Evolutionary conservation across 2,888 invertebrate species (phyloP), one percentile per base, ranked within the genome.

Genomic region (Anodontia alba): DNA sequence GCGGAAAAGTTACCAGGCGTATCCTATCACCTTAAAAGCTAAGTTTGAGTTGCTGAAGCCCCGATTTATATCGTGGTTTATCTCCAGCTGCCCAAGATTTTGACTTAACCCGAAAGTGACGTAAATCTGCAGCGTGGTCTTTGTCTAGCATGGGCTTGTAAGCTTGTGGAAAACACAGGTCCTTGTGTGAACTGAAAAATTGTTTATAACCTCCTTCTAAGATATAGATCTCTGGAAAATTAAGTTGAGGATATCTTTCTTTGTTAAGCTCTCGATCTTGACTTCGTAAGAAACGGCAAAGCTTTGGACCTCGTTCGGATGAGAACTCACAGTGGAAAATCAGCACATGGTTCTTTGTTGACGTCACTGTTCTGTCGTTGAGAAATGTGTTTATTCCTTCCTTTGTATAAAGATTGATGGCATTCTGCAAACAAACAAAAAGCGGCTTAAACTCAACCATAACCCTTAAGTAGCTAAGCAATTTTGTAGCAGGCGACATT

Each of bases 91-190:
- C 54, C 85, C 85, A 86, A 0, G 85, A 86, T 49, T 86, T 86
- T 10, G 85, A 86, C 62, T 86, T 86, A 43, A 76, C 71, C 57
- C 85, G 80, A 81, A 83, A 86, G 70, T 86, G 80, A 83, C 83
- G 80, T 51, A 83, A 49, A 29, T 83, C 85, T 23, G 78, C 43
- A 17, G 73, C 54, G 42, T 82, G 80, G 26, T 81, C 79, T 49
- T 78, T 76, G 79, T 86, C 80, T 15, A 86, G 71, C 85, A 86
- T 86, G 15, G 85, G 85, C n/a, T 73, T 86, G 74, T 86, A 86
- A 15, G 66, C 80, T 5, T 49, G 7, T 8, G 85, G 85, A 29
- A 73, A 75, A 54, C 85, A 86, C 15, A 71, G 54, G 0, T 71
- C 51, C 81, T 86, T 74, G 20, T 62, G 15, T 20, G 62, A 33